These are phyloP conservation scores for Agelastica alni DNA, from an alignment of 2,888 invertebrate species.

Conservation along the genomic window DNA sequence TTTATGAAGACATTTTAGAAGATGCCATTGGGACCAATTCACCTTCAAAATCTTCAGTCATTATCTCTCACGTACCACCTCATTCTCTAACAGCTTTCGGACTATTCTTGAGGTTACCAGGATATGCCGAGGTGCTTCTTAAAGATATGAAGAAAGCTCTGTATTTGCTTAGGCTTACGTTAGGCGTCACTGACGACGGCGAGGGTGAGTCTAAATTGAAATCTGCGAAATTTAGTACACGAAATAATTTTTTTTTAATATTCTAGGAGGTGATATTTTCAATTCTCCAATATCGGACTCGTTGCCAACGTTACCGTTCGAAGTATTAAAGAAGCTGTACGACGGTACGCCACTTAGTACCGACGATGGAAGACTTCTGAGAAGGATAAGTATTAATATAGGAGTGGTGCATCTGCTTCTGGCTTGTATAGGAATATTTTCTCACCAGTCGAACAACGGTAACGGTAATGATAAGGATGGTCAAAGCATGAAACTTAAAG, in stretches of 20 bases:
- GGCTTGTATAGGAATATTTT: constrained; percentile 87
- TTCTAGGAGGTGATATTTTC: constrained; percentile 67
- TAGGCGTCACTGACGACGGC: constrained; percentile 91
- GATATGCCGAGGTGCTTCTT: constrained; percentile 87
- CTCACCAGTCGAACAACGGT: constrained; percentile 70
- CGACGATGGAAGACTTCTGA: constrained; percentile 75
- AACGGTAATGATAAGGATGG: constrained; percentile 50
- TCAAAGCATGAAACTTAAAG: constrained; percentile 48
- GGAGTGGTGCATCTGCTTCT: constrained; percentile 86
- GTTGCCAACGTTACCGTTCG: constrained; percentile 77
- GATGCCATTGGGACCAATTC: constrained; percentile 60
- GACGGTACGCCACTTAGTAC: constrained; percentile 76
- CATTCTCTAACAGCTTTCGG: constrained; percentile 92
- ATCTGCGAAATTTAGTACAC: background rate
- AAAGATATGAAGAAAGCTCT: constrained; percentile 83
- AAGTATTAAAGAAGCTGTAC: constrained; percentile 75
- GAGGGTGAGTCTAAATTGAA: constrained; percentile 66
- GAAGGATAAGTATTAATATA: constrained; percentile 78
- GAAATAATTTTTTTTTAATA: background rate
- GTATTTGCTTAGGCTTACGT: constrained; percentile 80
- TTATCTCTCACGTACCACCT: constrained; percentile 75
- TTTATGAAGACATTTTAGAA: constrained; percentile 64
- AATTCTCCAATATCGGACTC: constrained; percentile 70
- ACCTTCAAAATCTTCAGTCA: constrained; percentile 58
- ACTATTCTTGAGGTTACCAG: constrained; percentile 83